Evolutionary conservation across 1,140 invertebrate species (phyloP).

Genomic region (Contarinia nasturtii): DNA sequence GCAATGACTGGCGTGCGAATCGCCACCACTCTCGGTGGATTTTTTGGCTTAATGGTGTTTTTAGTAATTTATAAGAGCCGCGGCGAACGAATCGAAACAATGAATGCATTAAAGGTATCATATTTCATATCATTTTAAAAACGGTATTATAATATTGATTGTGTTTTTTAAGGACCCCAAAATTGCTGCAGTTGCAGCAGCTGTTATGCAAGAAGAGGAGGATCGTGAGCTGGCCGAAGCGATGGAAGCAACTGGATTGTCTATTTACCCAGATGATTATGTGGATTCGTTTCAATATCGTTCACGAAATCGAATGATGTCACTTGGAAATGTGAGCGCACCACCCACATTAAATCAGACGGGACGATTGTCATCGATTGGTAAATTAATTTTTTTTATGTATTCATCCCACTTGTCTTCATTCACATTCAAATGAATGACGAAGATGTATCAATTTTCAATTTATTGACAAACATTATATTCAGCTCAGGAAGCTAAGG

Average conservation of each 20-base stretch:
- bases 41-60: constrained; percentile 74
- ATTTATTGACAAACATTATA: too few relatives aligned
- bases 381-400: constrained; percentile 9
- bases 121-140: neutral
- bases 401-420: neutral
- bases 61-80: constrained; percentile 73
- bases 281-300: constrained; percentile 26
- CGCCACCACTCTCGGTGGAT: constrained; percentile 68
- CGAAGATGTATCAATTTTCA: too few relatives aligned
- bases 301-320: constrained; percentile 29
- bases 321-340: constrained; percentile 26
- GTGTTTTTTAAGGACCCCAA: constrained; percentile 30
- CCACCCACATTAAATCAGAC: constrained; percentile 27
- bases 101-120: constrained; percentile 26
- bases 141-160: neutral
- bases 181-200: constrained; percentile 40
- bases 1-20: constrained; percentile 78
- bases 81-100: constrained; percentile 45
- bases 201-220: constrained; percentile 57
- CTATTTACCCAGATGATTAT: constrained; percentile 28
- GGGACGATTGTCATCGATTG: constrained; percentile 44
- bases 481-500: too few relatives aligned
- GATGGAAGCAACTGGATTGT: constrained; percentile 43
- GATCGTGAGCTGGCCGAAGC: constrained; percentile 49
- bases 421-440: too few relatives aligned